These are phyloP conservation scores for Pantelozetes paolii DNA, from an alignment of 2,888 invertebrate genomes.

Conservation along the genomic window DNA sequence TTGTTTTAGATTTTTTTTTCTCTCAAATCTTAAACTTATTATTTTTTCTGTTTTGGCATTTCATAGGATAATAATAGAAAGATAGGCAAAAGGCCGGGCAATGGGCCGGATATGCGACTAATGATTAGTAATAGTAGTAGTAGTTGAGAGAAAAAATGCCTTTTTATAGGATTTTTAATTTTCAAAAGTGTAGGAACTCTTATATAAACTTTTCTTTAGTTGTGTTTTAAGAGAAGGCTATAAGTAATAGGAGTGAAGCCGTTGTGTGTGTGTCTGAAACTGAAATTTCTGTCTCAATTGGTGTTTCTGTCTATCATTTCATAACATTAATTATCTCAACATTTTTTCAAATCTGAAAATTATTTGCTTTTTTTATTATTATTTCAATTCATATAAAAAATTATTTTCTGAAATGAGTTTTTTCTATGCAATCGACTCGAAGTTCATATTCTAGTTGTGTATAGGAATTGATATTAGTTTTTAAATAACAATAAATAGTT, in stretches of 20 bases:
- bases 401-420: too few relatives aligned
- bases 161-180: constrained; percentile 31
- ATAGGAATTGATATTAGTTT: neutral
- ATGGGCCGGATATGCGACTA: constrained; percentile 26
- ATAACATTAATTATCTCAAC: constrained; percentile 12
- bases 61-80: constrained; percentile 33
- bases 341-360: neutral
- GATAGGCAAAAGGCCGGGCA: constrained; percentile 6
- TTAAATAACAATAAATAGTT: constrained; percentile 32
- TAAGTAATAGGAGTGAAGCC: constrained; percentile 19
- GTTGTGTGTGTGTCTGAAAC: neutral
- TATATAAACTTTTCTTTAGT: neutral
- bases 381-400: too few relatives aligned
- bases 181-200: constrained; percentile 33
- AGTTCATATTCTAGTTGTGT: neutral
- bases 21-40: constrained; percentile 9
- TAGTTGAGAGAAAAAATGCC: neutral
- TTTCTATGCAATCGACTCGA: neutral
- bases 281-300: neutral
- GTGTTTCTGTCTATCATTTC: neutral
- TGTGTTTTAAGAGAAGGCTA: constrained; percentile 16
- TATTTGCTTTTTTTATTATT: too few relatives aligned
- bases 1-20: constrained; percentile 9
- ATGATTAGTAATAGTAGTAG: constrained; percentile 32
- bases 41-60: constrained; percentile 19